A percentile compares a stretch with the other conserved stretches of the same genome.
Conservation (phyloP, 1,140 invertebrate species). For the Arion vulgaris region DNA sequence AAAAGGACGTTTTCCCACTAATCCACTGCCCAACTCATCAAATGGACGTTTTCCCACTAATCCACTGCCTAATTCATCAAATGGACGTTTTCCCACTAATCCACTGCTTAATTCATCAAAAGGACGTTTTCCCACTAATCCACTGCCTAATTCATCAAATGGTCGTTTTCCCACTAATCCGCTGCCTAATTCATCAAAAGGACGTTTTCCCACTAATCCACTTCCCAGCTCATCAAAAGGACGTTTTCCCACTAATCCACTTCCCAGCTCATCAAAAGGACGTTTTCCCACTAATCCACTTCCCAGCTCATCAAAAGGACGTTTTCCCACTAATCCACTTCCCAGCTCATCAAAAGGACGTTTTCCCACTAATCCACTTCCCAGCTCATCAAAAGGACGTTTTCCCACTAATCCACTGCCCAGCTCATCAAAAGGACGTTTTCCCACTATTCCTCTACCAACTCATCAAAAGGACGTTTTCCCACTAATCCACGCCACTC, state of each 20-base stretch:
- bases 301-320: conserved; percentile 15
- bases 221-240: not conserved
- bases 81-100: not conserved
- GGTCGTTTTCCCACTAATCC: not conserved
- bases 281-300: not conserved
- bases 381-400: conserved; percentile 28
- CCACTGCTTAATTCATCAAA: not conserved
- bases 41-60: not conserved
- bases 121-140: not conserved
- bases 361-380: conserved; percentile 26
- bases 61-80: not conserved
- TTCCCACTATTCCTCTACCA: not conserved
- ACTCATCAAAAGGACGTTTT: not conserved
- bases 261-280: not conserved
- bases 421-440: not conserved
- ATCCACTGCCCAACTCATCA: not conserved
- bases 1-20: not conserved
- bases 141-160: not conserved
- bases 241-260: not conserved
- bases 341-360: conserved; percentile 25
- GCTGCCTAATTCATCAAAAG: not conserved
- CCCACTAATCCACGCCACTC: not conserved
- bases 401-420: not conserved
- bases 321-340: conserved; percentile 29
- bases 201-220: not conserved